These are phyloP conservation scores for Drosophila siamana DNA, from an alignment of 2,888 invertebrate species.

Conservation along the genomic window DNA sequence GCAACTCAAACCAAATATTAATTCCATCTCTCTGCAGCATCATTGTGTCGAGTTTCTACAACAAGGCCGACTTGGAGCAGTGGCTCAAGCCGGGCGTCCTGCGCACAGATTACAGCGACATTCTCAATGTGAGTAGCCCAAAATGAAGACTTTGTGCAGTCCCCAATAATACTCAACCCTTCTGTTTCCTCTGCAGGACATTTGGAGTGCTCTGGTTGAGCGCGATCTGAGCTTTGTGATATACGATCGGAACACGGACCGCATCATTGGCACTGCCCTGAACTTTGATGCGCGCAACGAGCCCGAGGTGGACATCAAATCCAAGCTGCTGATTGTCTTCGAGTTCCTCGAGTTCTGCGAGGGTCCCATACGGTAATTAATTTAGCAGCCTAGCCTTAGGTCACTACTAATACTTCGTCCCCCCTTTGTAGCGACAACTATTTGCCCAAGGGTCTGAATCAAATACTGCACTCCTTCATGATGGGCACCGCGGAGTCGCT, in stretches of 20 bases:
- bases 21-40: constrained; percentile 87
- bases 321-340: constrained; percentile 90
- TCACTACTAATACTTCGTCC: neutral
- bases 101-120: constrained; percentile 89
- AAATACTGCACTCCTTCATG: constrained; percentile 94
- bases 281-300: constrained; percentile 94
- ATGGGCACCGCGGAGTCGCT: constrained; percentile 91
- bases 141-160: too few relatives aligned
- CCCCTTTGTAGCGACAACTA: constrained; percentile 86
- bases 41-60: constrained; percentile 93
- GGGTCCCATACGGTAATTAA: constrained; percentile 88
- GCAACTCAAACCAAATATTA: neutral
- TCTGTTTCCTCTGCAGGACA: constrained; percentile 81
- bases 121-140: constrained; percentile 86
- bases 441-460: constrained; percentile 88
- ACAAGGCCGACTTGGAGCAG: constrained; percentile 93
- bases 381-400: too few relatives aligned
- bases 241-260: constrained; percentile 86
- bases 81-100: constrained; percentile 90
- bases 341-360: constrained; percentile 92
- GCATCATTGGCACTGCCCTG: constrained; percentile 89
- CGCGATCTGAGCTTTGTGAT: constrained; percentile 91
- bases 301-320: constrained; percentile 89
- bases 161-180: too few relatives aligned
- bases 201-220: constrained; percentile 90